phyloP scores from a whole-genome alignment of 2,797 vertebrate species.

The Acanthurus lineatus region DNA sequence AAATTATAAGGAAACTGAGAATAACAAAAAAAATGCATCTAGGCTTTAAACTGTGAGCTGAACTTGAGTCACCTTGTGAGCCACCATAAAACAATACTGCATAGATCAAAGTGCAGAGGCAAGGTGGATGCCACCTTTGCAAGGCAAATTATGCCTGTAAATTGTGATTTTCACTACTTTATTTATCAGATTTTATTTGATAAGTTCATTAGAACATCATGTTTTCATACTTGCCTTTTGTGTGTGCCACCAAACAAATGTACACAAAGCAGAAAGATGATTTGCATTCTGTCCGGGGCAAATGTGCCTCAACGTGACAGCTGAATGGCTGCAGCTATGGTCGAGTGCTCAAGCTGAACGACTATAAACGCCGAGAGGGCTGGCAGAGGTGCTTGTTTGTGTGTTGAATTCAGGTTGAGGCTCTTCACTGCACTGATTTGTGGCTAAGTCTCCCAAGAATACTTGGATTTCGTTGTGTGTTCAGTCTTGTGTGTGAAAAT shows the following conservation, averaged over 20 bases:
- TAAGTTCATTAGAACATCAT: not conserved
- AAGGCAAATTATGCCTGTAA: not conserved
- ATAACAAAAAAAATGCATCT: constrained; percentile 5
- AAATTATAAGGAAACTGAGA: not conserved
- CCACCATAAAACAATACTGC: constrained; percentile 15
- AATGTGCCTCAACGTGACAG: constrained; percentile 33
- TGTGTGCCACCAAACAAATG: constrained; percentile 9
- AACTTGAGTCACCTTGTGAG: constrained; percentile 55
- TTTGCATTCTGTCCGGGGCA: constrained; percentile 47
- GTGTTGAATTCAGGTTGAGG: not conserved
- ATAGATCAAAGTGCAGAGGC: constrained; percentile 23
- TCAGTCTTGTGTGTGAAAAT: constrained; percentile 24
- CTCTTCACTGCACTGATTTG: constrained; percentile 14
- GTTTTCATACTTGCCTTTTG: not conserved
- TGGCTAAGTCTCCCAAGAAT: not conserved
- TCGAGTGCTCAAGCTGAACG: constrained; percentile 48
- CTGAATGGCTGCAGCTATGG: constrained; percentile 15
- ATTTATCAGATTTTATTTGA: not conserved
- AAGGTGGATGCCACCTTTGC: not conserved
- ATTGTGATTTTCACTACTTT: not conserved
- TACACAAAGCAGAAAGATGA: not conserved
- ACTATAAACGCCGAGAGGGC: constrained; percentile 3
- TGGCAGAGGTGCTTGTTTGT: not conserved
- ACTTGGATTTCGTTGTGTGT: constrained; percentile 8
- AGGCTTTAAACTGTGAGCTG: constrained; percentile 17